A percentile compares a stretch with the other conserved stretches of the same genome.
Conservation (phyloP, 2,888 invertebrate genomes). For the Lycocerus yunnanus region DNA sequence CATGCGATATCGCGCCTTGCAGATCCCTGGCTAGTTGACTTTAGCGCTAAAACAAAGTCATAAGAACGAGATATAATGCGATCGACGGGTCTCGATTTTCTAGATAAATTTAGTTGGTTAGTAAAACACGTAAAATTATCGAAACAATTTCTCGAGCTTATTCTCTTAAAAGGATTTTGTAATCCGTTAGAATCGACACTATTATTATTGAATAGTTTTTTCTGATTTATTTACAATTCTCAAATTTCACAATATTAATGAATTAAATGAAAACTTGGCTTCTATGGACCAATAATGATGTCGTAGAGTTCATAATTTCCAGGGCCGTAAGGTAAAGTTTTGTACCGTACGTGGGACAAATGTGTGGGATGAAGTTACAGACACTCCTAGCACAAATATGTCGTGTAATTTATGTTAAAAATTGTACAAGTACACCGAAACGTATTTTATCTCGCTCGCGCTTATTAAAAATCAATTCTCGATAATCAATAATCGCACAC, state of each 20-base stretch:
- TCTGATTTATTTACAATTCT: slow-evolving; percentile 4
- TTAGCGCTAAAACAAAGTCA: too few species aligned
- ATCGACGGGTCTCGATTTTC: background rate
- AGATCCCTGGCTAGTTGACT: background rate
- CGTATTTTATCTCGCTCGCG: background rate
- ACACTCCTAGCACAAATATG: slow-evolving; percentile 41
- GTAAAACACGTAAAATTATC: background rate
- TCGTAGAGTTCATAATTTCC: slow-evolving; percentile 14
- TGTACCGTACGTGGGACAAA: slow-evolving; percentile 28
- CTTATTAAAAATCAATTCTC: background rate
- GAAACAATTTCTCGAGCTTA: background rate
- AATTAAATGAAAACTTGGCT: slow-evolving; percentile 22
- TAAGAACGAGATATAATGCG: background rate
- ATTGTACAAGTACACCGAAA: slow-evolving; percentile 23
- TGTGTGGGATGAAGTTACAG: slow-evolving; percentile 33
- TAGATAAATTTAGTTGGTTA: background rate
- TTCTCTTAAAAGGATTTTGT: background rate
- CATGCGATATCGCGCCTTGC: too few species aligned
- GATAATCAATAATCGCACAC: background rate
- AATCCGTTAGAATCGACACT: background rate
- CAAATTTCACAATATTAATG: slow-evolving; percentile 25
- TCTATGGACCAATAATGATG: slow-evolving; percentile 13
- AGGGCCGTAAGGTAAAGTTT: slow-evolving; percentile 24
- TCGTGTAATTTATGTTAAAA: slow-evolving; percentile 37
- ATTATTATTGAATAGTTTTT: background rate